phyloP scores from a whole-genome alignment of 30 jellyfish, hydroid and myxozoan genomes.

The Phacellophora camtschatica region DNA sequence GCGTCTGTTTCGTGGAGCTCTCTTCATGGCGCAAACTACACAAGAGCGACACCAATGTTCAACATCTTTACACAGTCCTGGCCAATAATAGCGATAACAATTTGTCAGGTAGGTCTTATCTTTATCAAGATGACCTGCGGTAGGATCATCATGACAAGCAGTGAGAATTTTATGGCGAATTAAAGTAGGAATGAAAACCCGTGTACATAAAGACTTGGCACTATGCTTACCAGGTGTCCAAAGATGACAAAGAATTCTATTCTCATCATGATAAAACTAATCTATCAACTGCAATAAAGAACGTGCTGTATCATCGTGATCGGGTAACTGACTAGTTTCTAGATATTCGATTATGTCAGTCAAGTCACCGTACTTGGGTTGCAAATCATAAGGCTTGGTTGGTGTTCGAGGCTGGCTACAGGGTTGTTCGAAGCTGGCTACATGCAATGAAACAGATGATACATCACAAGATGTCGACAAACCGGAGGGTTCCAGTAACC shows the following conservation, averaged over 20 bases:
- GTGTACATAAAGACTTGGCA: neutral
- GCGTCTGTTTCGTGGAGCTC: conserved; percentile 10
- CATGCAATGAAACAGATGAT: neutral
- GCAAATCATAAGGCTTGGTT: neutral
- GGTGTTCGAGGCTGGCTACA: neutral
- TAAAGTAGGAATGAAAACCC: conserved; percentile 31
- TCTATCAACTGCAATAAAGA: conserved; percentile 4
- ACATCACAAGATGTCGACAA: neutral
- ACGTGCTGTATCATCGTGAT: neutral
- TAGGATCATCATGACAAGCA: conserved; percentile 57
- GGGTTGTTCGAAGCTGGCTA: neutral
- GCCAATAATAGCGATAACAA: conserved; percentile 34
- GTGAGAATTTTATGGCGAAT: conserved; percentile 12
- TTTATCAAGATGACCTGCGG: conserved; percentile 37
- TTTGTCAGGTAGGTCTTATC: conserved; percentile 40
- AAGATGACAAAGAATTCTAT: conserved; percentile 27
- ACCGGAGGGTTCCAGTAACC: too few relatives aligned
- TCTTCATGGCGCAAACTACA: conserved; percentile 61
- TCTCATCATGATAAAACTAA: conserved; percentile 3
- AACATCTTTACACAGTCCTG: conserved; percentile 34
- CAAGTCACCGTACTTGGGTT: conserved; percentile 12
- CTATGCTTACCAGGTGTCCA: conserved; percentile 46
- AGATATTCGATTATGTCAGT: neutral
- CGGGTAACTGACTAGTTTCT: neutral
- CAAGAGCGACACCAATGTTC: conserved; percentile 67